Evolutionary conservation across 2,113 vertebrate genomes (phyloP).

Genomic region (Corythaeola cristata): DNA sequence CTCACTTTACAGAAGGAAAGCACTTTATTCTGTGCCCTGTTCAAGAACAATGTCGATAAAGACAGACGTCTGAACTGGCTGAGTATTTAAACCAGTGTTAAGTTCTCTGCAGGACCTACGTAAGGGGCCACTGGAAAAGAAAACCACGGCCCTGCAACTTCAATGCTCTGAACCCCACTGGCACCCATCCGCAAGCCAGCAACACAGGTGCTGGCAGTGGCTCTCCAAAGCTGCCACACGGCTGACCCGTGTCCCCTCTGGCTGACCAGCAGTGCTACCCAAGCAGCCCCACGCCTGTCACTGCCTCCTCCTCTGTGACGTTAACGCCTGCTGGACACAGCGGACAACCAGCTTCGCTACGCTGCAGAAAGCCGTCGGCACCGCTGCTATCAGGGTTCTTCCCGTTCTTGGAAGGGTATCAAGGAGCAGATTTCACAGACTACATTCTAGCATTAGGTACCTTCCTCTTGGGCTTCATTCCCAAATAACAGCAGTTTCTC

Average conservation of each 20-base stretch:
- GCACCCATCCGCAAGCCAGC: not conserved
- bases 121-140: not conserved
- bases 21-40: not conserved
- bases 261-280: not conserved
- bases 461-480: not conserved
- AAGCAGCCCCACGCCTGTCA: too few relatives aligned
- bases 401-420: not conserved
- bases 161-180: not conserved
- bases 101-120: not conserved
- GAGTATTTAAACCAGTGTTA: not conserved
- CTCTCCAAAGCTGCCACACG: not conserved
- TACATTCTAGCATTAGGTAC: too few relatives aligned
- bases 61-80: not conserved
- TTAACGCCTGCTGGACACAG: accelerated
- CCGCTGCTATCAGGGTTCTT: not conserved
- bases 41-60: not conserved
- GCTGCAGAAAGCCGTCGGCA: too few relatives aligned
- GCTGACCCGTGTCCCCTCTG: accelerated
- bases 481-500: not conserved
- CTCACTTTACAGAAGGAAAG: not conserved
- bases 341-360: too few relatives aligned
- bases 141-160: not conserved
- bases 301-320: not conserved
- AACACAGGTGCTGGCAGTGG: not conserved
- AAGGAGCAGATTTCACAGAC: not conserved